phyloP scores from a whole-genome alignment of 2,797 vertebrate species.

The Hypotaenidia okinawae region DNA sequence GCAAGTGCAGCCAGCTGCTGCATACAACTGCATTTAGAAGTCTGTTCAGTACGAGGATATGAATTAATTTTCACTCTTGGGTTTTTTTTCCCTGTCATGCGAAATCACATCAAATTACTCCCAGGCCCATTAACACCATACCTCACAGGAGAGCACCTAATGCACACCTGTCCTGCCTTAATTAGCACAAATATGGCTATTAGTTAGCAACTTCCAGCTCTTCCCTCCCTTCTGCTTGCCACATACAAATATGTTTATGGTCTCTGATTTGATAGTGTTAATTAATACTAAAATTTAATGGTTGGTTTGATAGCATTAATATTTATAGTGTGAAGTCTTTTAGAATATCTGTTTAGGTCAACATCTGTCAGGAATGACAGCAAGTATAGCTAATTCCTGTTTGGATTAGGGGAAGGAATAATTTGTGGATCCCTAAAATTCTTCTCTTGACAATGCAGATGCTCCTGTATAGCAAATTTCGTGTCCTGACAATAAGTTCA shows the following conservation, averaged over 20 bases:
- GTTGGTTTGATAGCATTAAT: constrained; percentile 4
- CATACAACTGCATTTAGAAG: neutral
- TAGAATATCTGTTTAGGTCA: neutral
- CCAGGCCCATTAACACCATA: neutral
- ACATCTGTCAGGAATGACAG: neutral
- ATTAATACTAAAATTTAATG: constrained; percentile 24
- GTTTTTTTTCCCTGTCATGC: neutral
- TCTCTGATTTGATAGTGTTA: neutral
- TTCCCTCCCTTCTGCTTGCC: neutral
- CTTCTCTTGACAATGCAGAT: neutral
- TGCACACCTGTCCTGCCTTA: constrained; percentile 4
- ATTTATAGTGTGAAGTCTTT: neutral
- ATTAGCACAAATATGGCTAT: constrained; percentile 10
- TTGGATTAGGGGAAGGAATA: neutral
- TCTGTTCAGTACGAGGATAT: neutral
- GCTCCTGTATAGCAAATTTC: neutral
- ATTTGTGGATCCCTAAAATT: neutral
- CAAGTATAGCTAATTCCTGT: neutral
- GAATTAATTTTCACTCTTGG: neutral
- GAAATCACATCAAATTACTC: constrained; percentile 11
- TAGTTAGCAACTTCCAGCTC: neutral
- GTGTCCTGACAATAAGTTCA: neutral
- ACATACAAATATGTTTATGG: neutral
- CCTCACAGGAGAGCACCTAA: neutral
- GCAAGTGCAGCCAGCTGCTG: neutral